Evolutionary conservation across 1,140 invertebrate genomes (phyloP), one percentile per base, ranked within the genome.

Genomic region (Rhagoletis pomonella): DNA sequence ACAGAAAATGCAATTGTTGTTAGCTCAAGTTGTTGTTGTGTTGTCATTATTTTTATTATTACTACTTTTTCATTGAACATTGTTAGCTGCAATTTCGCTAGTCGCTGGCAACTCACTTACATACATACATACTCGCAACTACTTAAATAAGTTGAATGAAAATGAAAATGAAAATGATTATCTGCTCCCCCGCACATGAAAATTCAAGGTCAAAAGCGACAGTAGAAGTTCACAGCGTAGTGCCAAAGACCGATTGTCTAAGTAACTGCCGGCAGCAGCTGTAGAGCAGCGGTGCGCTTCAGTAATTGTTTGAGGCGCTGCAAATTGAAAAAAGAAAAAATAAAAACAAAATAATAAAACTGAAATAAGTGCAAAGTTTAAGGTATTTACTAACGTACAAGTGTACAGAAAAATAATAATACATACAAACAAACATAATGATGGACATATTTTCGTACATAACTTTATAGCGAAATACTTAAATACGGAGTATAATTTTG

Each of bases 1-100:
- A 81, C 73, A 81, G 73, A 81, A 81, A 81, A 55, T 81, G 73
- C 73, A 55, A 81, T 81, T 81, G 73, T 58, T 81, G 73, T 73
- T 73, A 73, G 69, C 47, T 47, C 1, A 17, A n/a, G 6, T 19
- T 29, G 10, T 67, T 67, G 44, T 29, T 50, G 73, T 29, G 47
- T 50, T 81, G 12, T 17, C 3, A 81, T 81, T 81, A 55, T 50
- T 47, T 55, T 12, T 55, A 81, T 77, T 50, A 50, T 47, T 77
- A 9, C 47, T 81, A 7, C 19, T 81, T 81, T 81, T 81, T 4
- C 47, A 47, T 19, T 4, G 17, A 73, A 39, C 42, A 69, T 73
- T 73, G 69, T 73, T 19, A n/a, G 47, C 39, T 47, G 1, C 17
- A 17, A 55, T 81, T 81, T 81, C 47, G 4, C 44, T 81, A 19